Conservation (phyloP, 1,140 invertebrate species). For the Whitmania pigra region DNA sequence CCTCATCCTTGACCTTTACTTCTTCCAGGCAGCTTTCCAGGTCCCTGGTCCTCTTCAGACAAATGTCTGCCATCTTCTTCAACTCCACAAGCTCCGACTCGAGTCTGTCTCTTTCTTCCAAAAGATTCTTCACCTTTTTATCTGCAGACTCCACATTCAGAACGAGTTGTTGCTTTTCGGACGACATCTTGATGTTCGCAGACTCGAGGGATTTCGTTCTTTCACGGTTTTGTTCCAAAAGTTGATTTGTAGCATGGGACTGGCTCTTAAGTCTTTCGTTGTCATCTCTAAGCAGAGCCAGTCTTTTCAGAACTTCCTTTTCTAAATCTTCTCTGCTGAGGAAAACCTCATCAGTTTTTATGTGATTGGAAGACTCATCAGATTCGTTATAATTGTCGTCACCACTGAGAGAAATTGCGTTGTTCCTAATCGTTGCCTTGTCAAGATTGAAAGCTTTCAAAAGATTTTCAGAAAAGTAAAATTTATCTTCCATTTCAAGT, state of each 20-base stretch:
- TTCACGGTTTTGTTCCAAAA: not conserved
- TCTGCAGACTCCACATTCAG: not conserved
- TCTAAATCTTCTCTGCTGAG: not conserved
- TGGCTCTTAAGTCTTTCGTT: not conserved
- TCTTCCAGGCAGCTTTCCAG: not conserved
- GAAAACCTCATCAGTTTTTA: too few relatives aligned
- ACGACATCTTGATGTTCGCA: not conserved
- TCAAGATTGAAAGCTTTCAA: not conserved
- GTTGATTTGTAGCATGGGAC: not conserved
- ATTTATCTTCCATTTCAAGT: not conserved
- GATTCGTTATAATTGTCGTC: not conserved
- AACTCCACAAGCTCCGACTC: not conserved
- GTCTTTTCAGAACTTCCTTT: not conserved
- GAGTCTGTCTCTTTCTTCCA: constrained; percentile 7
- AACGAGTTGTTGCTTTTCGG: not conserved
- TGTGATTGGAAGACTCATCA: not conserved
- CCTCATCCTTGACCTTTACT: not conserved
- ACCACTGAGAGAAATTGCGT: not conserved
- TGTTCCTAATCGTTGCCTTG: not conserved
- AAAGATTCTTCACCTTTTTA: not conserved
- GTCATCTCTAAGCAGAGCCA: not conserved
- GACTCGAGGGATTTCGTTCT: not conserved
- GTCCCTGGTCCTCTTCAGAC: not conserved
- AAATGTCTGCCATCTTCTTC: not conserved
- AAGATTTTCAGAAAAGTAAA: not conserved